Percentiles rank a stretch among this genome's conserved stretches.
phyloP scores from a whole-genome alignment of 2,113 vertebrate species.

The Murina feae region DNA sequence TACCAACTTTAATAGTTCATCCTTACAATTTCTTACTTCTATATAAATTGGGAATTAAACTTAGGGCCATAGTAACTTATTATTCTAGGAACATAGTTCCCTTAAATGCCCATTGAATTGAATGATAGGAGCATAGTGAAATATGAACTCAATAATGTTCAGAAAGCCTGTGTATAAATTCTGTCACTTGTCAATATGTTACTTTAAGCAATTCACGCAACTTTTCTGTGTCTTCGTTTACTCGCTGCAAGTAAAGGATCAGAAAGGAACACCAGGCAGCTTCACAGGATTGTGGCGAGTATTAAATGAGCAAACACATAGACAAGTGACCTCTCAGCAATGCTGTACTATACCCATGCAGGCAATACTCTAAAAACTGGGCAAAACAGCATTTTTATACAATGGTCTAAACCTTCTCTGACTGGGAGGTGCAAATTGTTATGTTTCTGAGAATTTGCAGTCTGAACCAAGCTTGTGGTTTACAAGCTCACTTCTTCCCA shows the following conservation, averaged over 20 bases:
- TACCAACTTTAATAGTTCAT: neutral
- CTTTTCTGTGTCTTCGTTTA: neutral
- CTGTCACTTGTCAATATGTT: neutral
- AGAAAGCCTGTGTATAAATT: neutral
- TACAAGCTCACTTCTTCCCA: neutral
- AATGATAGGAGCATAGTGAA: neutral
- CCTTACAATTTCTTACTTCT: constrained; percentile 5
- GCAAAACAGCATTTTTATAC: neutral
- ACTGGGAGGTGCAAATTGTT: neutral
- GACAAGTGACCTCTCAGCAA: neutral
- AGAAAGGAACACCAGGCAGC: neutral
- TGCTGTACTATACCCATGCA: neutral
- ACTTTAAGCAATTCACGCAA: neutral
- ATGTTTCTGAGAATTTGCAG: neutral
- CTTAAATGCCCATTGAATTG: neutral
- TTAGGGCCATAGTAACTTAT: neutral
- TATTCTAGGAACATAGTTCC: neutral
- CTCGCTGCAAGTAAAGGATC: neutral
- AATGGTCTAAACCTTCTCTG: neutral
- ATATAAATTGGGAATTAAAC: neutral
- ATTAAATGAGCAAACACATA: neutral
- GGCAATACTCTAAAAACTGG: neutral
- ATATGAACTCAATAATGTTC: neutral
- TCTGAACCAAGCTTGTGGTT: neutral
- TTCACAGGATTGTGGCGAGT: neutral